These are phyloP conservation scores for Leptinotarsa tumamoca DNA, from an alignment of 2,888 invertebrate species.

Conservation along the genomic window DNA sequence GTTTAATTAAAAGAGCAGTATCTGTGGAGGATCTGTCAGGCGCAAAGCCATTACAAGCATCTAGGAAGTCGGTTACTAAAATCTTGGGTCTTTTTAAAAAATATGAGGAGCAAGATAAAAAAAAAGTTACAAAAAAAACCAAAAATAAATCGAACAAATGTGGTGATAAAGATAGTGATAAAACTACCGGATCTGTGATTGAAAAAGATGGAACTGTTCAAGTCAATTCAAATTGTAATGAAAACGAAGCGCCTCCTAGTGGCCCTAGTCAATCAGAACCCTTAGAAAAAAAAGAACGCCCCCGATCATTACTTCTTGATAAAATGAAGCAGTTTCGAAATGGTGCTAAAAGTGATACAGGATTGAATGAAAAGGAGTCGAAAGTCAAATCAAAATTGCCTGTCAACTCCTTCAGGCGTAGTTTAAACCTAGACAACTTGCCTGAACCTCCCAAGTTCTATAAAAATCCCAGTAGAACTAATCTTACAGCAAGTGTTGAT, in stretches of 20 bases:
- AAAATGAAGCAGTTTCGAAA: constrained; percentile 69
- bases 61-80: constrained; percentile 77
- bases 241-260: constrained; percentile 33
- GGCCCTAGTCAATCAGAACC: constrained; percentile 50
- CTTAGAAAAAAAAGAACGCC: constrained; percentile 68
- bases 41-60: constrained; percentile 68
- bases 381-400: constrained; percentile 62
- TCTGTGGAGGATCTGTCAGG: constrained; percentile 77
- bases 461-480: constrained; percentile 42
- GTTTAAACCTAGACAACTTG: constrained; percentile 61
- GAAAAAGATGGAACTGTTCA: constrained; percentile 29
- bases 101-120: constrained; percentile 72
- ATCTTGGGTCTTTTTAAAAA: constrained; percentile 84
- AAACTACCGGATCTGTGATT: constrained; percentile 55
- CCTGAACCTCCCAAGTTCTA: constrained; percentile 53
- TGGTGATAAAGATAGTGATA: constrained; percentile 45
- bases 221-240: constrained; percentile 43
- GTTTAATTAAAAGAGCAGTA: constrained; percentile 77
- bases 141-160: constrained; percentile 49
- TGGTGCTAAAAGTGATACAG: constrained; percentile 66
- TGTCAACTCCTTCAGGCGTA: constrained; percentile 61
- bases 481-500: constrained; percentile 41
- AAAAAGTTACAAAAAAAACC: constrained; percentile 51
- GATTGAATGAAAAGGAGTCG: constrained; percentile 45
- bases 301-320: constrained; percentile 70